A percentile compares a stretch with the other conserved stretches of the same genome.
These are phyloP conservation scores for Eupithecia abbreviata DNA, from an alignment of 2,888 invertebrate species.

Conservation along the genomic window DNA sequence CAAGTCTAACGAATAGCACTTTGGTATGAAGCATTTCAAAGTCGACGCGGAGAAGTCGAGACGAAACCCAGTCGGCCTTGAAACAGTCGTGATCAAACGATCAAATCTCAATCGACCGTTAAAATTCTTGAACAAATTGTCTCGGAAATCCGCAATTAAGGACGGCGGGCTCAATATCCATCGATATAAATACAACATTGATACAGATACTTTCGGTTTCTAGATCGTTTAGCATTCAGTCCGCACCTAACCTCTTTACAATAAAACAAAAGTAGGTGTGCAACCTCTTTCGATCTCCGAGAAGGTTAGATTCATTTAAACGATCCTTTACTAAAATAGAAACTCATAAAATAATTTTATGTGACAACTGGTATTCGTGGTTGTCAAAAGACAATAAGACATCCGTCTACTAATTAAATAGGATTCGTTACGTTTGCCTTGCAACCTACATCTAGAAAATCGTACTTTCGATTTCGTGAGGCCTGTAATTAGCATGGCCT, in stretches of 20 bases:
- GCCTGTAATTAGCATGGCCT: conserved; percentile 79
- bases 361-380: conserved; percentile 48
- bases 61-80: conserved; percentile 58
- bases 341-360: conserved; percentile 34
- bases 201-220: conserved; percentile 60
- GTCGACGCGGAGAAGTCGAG: conserved; percentile 5
- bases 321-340: conserved; percentile 18
- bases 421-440: conserved; percentile 62
- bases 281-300: conserved; percentile 11
- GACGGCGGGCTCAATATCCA: conserved; percentile 36
- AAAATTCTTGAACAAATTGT: conserved; percentile 53
- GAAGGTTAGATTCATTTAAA: conserved; percentile 53
- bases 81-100: conserved; percentile 51
- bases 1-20: background rate
- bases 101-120: conserved; percentile 51
- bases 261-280: conserved; percentile 50
- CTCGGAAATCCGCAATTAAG: conserved; percentile 65
- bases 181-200: conserved; percentile 40
- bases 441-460: conserved; percentile 66
- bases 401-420: conserved; percentile 45
- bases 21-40: background rate
- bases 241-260: conserved; percentile 39
- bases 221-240: conserved; percentile 39
- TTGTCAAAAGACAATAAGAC: conserved; percentile 41
- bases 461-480: conserved; percentile 82